Evolutionary conservation across 2,797 vertebrate genomes (phyloP).

Genomic region (Melanotaenia boesemani): DNA sequence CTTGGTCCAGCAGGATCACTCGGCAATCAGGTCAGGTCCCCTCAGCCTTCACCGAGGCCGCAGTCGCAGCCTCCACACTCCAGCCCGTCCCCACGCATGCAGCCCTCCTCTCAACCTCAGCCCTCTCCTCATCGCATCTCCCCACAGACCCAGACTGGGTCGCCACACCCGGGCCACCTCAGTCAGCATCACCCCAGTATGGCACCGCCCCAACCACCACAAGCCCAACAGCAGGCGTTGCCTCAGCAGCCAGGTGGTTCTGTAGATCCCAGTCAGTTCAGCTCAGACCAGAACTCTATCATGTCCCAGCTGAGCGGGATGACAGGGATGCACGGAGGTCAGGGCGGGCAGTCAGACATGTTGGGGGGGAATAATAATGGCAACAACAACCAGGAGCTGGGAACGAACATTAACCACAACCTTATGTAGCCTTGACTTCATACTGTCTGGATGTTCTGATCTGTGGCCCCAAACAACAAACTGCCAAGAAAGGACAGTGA

Average conservation of each 20-base stretch:
- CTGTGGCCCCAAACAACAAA: slow-evolving; percentile 67
- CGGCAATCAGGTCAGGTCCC: slow-evolving; percentile 96
- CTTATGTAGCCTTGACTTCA: slow-evolving; percentile 90
- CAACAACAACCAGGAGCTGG: slow-evolving; percentile 90
- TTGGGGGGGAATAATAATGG: slow-evolving; percentile 84
- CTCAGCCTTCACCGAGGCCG: slow-evolving; percentile 94
- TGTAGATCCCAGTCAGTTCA: slow-evolving; percentile 93
- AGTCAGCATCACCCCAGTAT: slow-evolving; percentile 88
- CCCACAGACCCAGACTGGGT: slow-evolving; percentile 91
- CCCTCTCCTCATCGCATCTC: slow-evolving; percentile 81
- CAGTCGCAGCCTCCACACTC: slow-evolving; percentile 95
- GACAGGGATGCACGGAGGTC: slow-evolving; percentile 89
- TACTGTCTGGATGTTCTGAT: slow-evolving; percentile 61
- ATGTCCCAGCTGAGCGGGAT: slow-evolving; percentile 96
- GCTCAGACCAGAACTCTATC: slow-evolving; percentile 94
- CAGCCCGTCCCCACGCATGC: slow-evolving; percentile 97
- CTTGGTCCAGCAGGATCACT: slow-evolving; percentile 87
- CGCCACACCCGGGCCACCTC: slow-evolving; percentile 85
- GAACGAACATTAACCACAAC: slow-evolving; percentile 90
- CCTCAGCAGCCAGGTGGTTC: slow-evolving; percentile 78
- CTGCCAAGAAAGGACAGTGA: slow-evolving; percentile 63
- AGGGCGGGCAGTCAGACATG: slow-evolving; percentile 88
- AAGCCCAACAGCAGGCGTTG: slow-evolving; percentile 78
- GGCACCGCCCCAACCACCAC: slow-evolving; percentile 89
- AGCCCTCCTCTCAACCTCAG: slow-evolving; percentile 92